These are phyloP conservation scores for Pelobates cultripes DNA, from an alignment of 2,797 vertebrate genomes.

Conservation along the genomic window DNA sequence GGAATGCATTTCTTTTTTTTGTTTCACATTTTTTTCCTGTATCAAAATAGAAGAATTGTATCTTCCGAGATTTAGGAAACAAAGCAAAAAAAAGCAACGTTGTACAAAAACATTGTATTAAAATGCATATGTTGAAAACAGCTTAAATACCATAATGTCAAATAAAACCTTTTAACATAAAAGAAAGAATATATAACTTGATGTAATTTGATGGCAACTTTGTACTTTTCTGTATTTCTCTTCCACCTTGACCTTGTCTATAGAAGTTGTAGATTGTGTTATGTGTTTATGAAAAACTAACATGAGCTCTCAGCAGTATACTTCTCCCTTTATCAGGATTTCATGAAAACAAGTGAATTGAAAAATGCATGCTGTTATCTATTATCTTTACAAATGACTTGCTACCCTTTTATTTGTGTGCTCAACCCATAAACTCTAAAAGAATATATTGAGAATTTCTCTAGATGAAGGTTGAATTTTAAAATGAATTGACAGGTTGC, in stretches of 20 bases:
- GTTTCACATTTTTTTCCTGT: no score
- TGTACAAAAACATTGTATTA: background rate
- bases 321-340: constrained; percentile 73
- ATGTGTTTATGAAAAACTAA: constrained; percentile 66
- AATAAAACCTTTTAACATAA: background rate
- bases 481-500: constrained; percentile 78
- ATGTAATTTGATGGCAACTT: background rate
- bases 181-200: background rate
- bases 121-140: no score
- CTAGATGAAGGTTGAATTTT: constrained; percentile 70
- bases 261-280: constrained; percentile 58
- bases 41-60: no score
- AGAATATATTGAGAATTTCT: constrained; percentile 75
- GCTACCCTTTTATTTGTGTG: constrained; percentile 75
- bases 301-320: constrained; percentile 57
- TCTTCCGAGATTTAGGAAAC: background rate
- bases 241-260: background rate
- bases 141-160: no score
- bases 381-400: constrained; percentile 82
- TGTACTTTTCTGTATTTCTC: background rate
- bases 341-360: constrained; percentile 77
- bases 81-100: background rate
- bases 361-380: constrained; percentile 72
- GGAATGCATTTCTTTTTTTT: no score
- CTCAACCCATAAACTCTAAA: constrained; percentile 76